Evolutionary conservation across 2,113 vertebrate genomes (phyloP), one percentile per base, ranked within the genome.

Genomic region (Zapornia atra): DNA sequence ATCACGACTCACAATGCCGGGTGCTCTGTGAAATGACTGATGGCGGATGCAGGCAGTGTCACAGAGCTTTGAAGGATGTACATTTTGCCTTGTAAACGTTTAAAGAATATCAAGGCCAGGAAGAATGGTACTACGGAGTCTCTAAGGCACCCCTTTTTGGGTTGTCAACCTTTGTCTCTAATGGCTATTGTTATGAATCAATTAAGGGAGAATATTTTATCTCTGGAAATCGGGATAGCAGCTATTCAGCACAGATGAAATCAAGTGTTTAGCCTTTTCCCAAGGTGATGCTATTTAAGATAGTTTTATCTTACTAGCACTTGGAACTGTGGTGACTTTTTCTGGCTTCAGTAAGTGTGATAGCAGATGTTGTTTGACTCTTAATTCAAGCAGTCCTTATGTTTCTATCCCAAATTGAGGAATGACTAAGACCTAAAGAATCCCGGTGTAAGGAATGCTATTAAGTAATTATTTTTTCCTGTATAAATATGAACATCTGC

Each of bases 291-390:
- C 53, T 91, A 16, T 88, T 72, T 5, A 20, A 77, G 34, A 70
- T 56, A 33, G 15, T 5, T 66, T 86, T 96, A 12, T 86, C 69
- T 81, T 40, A 48, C 29, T 68, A 53, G 63, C 48, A 46, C 87
- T 92, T 84, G 38, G 65, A 91, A 95, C 63, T 92, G 69, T 6
- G 61, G 86, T 82, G 81, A 64, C 48, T 81, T 38, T 64, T 81
- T 60, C 56, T 94, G 94, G 81, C 80, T 64, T 79, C 82, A 84
- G 59, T 1, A 1, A 92, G 44, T 33, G 28, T 21, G 44, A 87
- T n/a, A 65, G 63, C 95, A 96, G 94, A 96, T 96, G 83, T 88
- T 86, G 71, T 94, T 66, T 86, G 65, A 78, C 59, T 93, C 28
- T 82, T 66, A 79, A 85, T 94, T 88, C 51, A 69, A 66, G 36